These are phyloP conservation scores for Chloroclysta siterata DNA, from an alignment of 2,888 invertebrate species.

Conservation along the genomic window DNA sequence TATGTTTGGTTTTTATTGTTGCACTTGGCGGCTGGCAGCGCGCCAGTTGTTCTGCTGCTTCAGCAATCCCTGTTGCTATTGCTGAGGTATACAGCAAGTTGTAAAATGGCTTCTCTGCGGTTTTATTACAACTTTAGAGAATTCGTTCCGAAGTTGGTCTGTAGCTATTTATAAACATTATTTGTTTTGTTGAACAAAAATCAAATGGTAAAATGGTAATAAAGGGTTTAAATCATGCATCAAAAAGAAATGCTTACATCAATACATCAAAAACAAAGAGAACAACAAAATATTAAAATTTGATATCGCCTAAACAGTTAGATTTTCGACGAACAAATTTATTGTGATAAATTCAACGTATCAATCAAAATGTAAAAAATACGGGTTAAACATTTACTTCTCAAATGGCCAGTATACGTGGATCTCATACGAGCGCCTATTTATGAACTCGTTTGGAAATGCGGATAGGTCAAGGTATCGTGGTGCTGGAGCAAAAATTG, in stretches of 20 bases:
- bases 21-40: slow-evolving; percentile 25
- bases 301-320: too few relatives aligned
- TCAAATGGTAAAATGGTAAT: too few relatives aligned
- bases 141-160: background rate
- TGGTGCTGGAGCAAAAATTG: slow-evolving; percentile 19
- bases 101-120: slow-evolving; percentile 4
- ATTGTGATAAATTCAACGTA: background rate
- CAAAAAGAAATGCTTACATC: too few relatives aligned
- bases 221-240: too few relatives aligned
- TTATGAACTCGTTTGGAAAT: background rate
- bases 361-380: background rate
- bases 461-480: slow-evolving; percentile 16
- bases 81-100: slow-evolving; percentile 4
- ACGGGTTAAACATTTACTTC: slow-evolving; percentile 1
- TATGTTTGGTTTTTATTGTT: slow-evolving; percentile 26
- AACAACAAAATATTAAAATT: too few relatives aligned
- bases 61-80: slow-evolving; percentile 1
- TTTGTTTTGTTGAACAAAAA: background rate
- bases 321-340: too few relatives aligned
- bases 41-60: slow-evolving; percentile 20
- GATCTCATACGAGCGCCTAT: background rate
- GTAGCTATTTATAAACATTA: background rate
- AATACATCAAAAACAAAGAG: background rate
- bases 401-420: slow-evolving; percentile 4
- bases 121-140: slow-evolving; percentile 6